Evolutionary conservation across 2,888 invertebrate genomes (phyloP).

Genomic region (Steinernema carpocapsae): DNA sequence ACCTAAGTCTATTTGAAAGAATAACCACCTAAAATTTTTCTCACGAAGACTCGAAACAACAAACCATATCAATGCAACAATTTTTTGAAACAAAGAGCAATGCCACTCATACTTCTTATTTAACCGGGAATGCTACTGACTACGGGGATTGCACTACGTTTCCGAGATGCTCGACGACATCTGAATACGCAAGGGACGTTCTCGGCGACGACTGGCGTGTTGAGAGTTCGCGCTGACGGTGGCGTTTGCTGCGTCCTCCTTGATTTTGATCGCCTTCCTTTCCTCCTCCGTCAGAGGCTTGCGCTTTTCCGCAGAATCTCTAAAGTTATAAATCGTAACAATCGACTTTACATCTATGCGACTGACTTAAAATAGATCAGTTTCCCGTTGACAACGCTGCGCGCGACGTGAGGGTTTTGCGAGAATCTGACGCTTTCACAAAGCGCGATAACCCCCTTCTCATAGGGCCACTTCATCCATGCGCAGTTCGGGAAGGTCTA

Average conservation of each 20-base stretch:
- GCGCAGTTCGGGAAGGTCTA: neutral
- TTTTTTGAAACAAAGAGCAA: too few relatives aligned
- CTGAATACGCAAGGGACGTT: constrained; percentile 62
- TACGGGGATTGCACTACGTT: neutral
- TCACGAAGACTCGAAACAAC: too few relatives aligned
- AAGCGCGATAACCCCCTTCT: constrained; percentile 49
- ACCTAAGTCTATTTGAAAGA: too few relatives aligned
- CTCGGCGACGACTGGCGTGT: constrained; percentile 42
- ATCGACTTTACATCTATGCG: neutral
- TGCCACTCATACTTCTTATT: too few relatives aligned
- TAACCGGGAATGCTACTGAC: too few relatives aligned
- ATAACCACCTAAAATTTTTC: too few relatives aligned
- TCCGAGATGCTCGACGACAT: constrained; percentile 58
- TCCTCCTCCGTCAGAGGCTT: constrained; percentile 58
- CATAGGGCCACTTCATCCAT: constrained; percentile 54
- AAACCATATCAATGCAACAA: too few relatives aligned
- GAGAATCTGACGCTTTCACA: constrained; percentile 39
- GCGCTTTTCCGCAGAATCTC: constrained; percentile 51
- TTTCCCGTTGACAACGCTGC: constrained; percentile 37
- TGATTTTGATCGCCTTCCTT: constrained; percentile 37
- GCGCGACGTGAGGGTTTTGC: neutral
- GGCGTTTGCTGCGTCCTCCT: too few relatives aligned
- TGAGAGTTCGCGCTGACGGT: constrained; percentile 17
- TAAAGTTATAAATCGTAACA: constrained; percentile 40
- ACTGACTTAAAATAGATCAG: constrained; percentile 44